These are phyloP conservation scores for Laupala kohalensis DNA, from an alignment of 1,140 invertebrate genomes.

Conservation along the genomic window DNA sequence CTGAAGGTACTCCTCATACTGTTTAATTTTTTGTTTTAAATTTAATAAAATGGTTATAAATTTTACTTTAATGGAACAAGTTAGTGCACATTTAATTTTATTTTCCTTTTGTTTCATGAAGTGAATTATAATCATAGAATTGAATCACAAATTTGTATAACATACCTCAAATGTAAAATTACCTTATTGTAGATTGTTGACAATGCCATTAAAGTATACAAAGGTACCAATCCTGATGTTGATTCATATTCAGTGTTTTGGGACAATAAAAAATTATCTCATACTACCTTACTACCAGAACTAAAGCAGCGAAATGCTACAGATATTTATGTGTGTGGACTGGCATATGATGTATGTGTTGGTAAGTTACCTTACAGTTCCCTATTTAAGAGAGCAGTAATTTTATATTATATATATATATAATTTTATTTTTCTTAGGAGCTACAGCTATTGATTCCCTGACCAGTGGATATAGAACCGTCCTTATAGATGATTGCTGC, in stretches of 20 bases:
- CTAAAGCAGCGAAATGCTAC: constrained; percentile 67
- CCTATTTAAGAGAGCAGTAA: neutral
- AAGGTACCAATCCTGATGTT: constrained; percentile 86
- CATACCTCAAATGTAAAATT: too few species aligned
- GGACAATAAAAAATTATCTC: constrained; percentile 85
- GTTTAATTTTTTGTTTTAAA: neutral
- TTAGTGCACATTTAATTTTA: neutral
- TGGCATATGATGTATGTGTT: constrained; percentile 95
- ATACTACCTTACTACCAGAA: constrained; percentile 73
- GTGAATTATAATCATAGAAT: too few species aligned
- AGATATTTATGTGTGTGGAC: constrained; percentile 87
- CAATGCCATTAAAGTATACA: constrained; percentile 72
- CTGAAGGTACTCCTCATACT: constrained; percentile 48
- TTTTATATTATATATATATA: neutral
- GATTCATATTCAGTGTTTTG: constrained; percentile 97
- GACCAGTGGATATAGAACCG: constrained; percentile 77
- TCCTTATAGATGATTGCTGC: constrained; percentile 81
- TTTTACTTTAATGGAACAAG: neutral
- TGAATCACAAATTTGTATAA: too few species aligned
- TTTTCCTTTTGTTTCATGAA: too few species aligned
- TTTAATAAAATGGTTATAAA: neutral
- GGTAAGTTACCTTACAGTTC: constrained; percentile 36
- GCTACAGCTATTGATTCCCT: constrained; percentile 76
- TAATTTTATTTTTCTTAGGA: constrained; percentile 34
- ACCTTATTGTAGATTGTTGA: constrained; percentile 38